phyloP scores from a whole-genome alignment of 2,113 vertebrate species.

The Ageneiosus marmoratus region DNA sequence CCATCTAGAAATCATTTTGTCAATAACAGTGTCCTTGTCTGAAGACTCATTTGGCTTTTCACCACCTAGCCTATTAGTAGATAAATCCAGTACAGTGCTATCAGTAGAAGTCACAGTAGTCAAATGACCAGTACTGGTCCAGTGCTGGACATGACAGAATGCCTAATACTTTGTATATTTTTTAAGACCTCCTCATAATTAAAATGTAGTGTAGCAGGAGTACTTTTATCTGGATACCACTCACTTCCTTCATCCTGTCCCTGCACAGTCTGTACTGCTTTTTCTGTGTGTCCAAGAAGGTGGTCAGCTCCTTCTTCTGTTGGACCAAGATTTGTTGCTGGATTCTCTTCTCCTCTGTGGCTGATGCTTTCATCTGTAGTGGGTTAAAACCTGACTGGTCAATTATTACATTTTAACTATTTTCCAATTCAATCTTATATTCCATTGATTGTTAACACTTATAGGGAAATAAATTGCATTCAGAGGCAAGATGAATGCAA shows the following conservation, averaged over 20 bases:
- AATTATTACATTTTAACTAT: neutral
- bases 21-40: too few species aligned
- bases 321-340: constrained; percentile 98
- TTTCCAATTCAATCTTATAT: neutral
- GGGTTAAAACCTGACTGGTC: neutral
- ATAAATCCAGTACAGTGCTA: too few species aligned
- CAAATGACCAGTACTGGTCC: too few species aligned
- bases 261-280: constrained; percentile 99
- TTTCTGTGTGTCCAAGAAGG: constrained; percentile 98
- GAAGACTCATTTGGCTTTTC: too few species aligned
- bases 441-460: neutral
- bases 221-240: neutral
- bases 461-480: neutral
- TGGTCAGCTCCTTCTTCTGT: constrained; percentile 99
- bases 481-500: neutral
- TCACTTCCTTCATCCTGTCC: constrained; percentile 98
- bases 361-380: constrained; percentile 84
- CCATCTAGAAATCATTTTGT: too few species aligned
- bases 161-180: neutral
- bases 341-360: constrained; percentile 96
- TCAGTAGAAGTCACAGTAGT: too few species aligned
- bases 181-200: neutral
- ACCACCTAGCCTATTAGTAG: too few species aligned
- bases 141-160: neutral
- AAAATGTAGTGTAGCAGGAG: neutral